Evolutionary conservation across 2,113 vertebrate species (phyloP).

Genomic region (Podarcis muralis): DNA sequence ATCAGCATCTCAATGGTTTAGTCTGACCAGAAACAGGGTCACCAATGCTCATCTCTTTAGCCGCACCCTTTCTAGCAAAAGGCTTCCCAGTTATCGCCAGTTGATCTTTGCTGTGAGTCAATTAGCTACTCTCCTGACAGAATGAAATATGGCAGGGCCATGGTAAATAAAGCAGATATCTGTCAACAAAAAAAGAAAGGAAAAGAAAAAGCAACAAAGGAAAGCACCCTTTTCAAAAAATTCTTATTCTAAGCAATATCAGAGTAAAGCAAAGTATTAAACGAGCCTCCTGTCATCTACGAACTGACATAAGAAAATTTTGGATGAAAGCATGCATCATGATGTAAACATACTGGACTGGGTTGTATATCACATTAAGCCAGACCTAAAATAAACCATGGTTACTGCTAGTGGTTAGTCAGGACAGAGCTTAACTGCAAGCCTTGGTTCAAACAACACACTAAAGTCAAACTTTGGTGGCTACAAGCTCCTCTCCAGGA

Average conservation of each 20-base stretch:
- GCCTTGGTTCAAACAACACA: too few relatives aligned
- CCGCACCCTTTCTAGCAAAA: constrained; percentile 73
- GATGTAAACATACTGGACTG: neutral
- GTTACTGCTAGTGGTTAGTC: too few relatives aligned
- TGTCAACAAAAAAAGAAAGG: constrained; percentile 36
- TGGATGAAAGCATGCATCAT: constrained; percentile 20
- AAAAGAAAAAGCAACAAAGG: constrained; percentile 55
- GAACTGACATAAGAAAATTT: constrained; percentile 29
- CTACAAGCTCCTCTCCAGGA: too few relatives aligned
- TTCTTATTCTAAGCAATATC: constrained; percentile 61
- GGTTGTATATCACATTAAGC: too few relatives aligned
- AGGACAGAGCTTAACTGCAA: too few relatives aligned
- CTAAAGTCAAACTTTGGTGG: too few relatives aligned
- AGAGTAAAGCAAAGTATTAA: constrained; percentile 63
- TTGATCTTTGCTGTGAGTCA: constrained; percentile 75
- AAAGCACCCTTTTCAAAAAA: constrained; percentile 51
- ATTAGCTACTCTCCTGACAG: constrained; percentile 76
- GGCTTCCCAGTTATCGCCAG: constrained; percentile 72
- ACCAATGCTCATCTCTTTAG: constrained; percentile 63
- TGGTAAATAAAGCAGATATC: constrained; percentile 71
- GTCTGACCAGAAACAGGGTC: constrained; percentile 56
- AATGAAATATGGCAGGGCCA: constrained; percentile 70
- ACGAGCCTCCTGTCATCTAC: constrained; percentile 30
- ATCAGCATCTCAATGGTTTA: constrained; percentile 44
- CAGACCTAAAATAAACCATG: too few relatives aligned